Evolutionary conservation across 2,888 invertebrate species (phyloP), one percentile per base, ranked within the genome.

Genomic region (Caenorhabditis japonica): DNA sequence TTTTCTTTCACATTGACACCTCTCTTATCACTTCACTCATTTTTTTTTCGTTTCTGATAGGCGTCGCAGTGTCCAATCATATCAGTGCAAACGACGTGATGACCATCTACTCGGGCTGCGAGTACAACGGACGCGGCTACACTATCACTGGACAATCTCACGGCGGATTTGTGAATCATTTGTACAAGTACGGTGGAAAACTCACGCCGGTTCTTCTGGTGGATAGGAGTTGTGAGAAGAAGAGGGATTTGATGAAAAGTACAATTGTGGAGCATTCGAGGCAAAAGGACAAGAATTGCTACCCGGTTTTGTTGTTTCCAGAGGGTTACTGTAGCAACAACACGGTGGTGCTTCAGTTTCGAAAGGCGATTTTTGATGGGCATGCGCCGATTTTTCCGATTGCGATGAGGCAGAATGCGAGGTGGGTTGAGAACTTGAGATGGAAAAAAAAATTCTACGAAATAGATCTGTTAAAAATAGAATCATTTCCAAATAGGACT

Each of bases 91-190:
- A 84, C 55, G 84, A 84, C 47, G 74, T 84, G n/a, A 80, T 81
- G 64, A 76, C 81, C 13, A 71, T 84, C 12, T 83, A 76, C 59
- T 75, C 80, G 13, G 83, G 84, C 33, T 79, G 82, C 36, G 44
- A 68, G 15, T 77, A 76, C 25, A 64, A 77, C 21, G 77, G 77
- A 21, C 52, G 43, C 51, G 74, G 83, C 1, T 84, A 83, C 64
- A 75, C 76, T n/a, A 79, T 84, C 19, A 84, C 84, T 13, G 84
- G 83, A 1, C 84, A 84, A 52, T 47, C 58, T 17, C 84, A 84
- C 49, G 68, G 70, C 7, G 84, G 84, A 17, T 36, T 77, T 10
- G 59, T 77, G 0, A 61, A 59, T 30, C 58, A 69, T 13, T 55
- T 84, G n/a, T 74, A 82, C 44, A 73, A 71, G 19, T 75, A 81